These are phyloP conservation scores for Steromphala cineraria DNA, from an alignment of 2,888 invertebrate species.

Conservation along the genomic window DNA sequence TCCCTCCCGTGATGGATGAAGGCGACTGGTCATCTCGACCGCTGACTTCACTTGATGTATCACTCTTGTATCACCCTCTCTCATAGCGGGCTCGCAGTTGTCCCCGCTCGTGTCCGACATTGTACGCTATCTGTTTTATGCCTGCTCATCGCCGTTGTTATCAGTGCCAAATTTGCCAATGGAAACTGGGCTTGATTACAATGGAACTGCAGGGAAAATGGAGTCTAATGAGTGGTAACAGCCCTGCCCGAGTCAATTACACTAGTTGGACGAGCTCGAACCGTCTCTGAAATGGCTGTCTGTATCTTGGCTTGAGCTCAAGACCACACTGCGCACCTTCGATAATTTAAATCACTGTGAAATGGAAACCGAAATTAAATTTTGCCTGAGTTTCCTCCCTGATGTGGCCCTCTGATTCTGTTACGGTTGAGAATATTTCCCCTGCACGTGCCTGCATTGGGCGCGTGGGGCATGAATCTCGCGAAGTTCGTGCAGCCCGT, in stretches of 20 bases:
- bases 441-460: not conserved
- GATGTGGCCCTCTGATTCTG: not conserved
- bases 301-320: no score
- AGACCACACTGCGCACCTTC: not conserved
- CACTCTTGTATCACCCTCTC: not conserved
- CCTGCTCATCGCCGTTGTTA: not conserved
- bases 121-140: not conserved
- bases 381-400: not conserved
- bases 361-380: not conserved
- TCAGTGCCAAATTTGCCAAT: not conserved
- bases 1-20: not conserved
- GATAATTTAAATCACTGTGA: slow-evolving; percentile 3
- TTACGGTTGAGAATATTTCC: not conserved
- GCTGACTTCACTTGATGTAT: not conserved
- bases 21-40: slow-evolving; percentile 2
- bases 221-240: not conserved
- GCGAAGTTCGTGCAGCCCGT: no score
- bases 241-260: slow-evolving; percentile 2
- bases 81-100: not conserved
- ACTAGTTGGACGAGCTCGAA: not conserved
- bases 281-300: not conserved
- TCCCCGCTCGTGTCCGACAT: not conserved
- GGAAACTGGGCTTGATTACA: not conserved
- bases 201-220: not conserved
- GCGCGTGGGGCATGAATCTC: not conserved